Percentiles rank a stretch among this genome's conserved stretches.
Conservation (phyloP, 2,113 vertebrate species). For the Aepyceros melampus region DNA sequence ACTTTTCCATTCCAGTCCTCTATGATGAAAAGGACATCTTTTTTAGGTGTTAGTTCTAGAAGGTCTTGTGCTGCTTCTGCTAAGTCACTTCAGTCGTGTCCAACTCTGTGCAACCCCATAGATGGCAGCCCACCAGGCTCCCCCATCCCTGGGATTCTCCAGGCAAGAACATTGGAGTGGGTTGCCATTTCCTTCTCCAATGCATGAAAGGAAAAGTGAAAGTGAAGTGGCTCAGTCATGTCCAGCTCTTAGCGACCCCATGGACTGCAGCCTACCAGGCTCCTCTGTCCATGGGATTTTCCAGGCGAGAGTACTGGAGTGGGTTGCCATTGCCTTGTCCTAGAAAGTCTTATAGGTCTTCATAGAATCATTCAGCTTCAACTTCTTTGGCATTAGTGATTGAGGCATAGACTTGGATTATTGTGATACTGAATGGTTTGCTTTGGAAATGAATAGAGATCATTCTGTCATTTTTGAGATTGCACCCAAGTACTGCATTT, state of each 20-base stretch:
- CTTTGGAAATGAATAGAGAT: background rate
- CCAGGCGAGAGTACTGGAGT: background rate
- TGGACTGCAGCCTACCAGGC: background rate
- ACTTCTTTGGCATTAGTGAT: background rate
- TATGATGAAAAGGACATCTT: background rate
- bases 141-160: background rate
- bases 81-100: background rate
- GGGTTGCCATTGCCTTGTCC: background rate
- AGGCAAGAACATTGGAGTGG: background rate
- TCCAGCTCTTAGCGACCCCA: background rate
- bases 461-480: background rate
- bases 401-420: background rate
- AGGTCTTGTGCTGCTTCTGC: background rate
- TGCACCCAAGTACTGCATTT: background rate
- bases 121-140: background rate
- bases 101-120: accelerated
- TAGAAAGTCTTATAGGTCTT: background rate
- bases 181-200: background rate
- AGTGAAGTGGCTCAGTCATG: background rate
- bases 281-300: background rate
- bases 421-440: background rate
- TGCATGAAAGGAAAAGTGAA: background rate
- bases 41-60: background rate
- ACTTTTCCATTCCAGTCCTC: background rate
- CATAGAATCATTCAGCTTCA: background rate